phyloP scores from a whole-genome alignment of 2,888 invertebrate genomes.

The Torymus tubicola region DNA sequence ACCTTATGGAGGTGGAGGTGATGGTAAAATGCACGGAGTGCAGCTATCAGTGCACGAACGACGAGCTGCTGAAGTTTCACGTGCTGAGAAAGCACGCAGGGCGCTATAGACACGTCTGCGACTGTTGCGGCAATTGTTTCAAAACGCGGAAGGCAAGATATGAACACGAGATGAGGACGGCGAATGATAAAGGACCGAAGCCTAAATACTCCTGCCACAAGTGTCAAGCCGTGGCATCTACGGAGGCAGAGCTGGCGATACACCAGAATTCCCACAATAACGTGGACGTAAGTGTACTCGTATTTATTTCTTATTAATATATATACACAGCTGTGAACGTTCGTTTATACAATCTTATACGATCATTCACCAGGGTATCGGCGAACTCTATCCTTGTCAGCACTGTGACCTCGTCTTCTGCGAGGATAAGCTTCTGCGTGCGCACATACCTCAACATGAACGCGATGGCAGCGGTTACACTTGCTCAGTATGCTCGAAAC shows the following conservation, averaged over 20 bases:
- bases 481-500: slow-evolving; percentile 75
- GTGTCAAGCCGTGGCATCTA: slow-evolving; percentile 78
- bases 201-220: slow-evolving; percentile 78
- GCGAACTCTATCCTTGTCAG: slow-evolving; percentile 5
- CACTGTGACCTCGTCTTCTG: slow-evolving; percentile 28
- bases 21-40: slow-evolving; percentile 63
- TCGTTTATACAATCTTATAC: background rate
- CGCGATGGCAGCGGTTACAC: slow-evolving; percentile 65
- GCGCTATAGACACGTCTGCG: slow-evolving; percentile 63
- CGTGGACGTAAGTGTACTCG: background rate
- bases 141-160: slow-evolving; percentile 55
- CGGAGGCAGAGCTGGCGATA: slow-evolving; percentile 66
- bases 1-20: background rate
- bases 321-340: too few species aligned
- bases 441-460: slow-evolving; percentile 64
- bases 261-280: slow-evolving; percentile 30
- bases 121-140: slow-evolving; percentile 66
- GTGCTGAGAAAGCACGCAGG: slow-evolving; percentile 65
- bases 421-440: slow-evolving; percentile 7
- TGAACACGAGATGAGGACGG: slow-evolving; percentile 27
- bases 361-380: background rate
- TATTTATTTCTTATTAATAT: too few species aligned
- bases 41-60: slow-evolving; percentile 65
- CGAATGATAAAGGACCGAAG: slow-evolving; percentile 71
- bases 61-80: slow-evolving; percentile 67